Conservation (phyloP, 2,888 invertebrate species). For the Neocrepidodera transversa region DNA sequence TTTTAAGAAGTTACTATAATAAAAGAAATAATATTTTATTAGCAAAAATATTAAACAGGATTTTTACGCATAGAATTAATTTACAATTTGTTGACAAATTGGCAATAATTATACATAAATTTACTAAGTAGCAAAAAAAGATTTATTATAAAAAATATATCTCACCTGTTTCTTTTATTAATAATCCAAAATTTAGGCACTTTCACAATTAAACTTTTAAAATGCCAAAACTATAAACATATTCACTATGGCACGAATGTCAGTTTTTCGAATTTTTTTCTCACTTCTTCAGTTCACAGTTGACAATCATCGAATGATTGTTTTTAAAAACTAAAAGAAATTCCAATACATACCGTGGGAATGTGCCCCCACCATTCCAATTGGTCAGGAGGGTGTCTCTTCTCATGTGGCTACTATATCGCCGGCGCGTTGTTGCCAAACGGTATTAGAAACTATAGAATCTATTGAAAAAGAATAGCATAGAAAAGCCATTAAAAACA, state of each 20-base stretch:
- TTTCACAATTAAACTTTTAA: neutral
- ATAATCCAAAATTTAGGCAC: slow-evolving; percentile 5
- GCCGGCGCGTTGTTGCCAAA: slow-evolving; percentile 20
- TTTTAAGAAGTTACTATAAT: neutral
- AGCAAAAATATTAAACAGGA: too few relatives aligned
- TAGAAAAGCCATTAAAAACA: too few relatives aligned
- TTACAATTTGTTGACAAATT: too few relatives aligned
- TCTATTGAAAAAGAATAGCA: too few relatives aligned
- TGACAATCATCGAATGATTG: slow-evolving; percentile 42
- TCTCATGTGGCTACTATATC: slow-evolving; percentile 32
- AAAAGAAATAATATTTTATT: too few relatives aligned
- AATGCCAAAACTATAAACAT: neutral
- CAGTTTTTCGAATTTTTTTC: neutral
- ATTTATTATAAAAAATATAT: neutral
- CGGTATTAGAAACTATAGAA: too few relatives aligned
- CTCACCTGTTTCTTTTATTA: neutral
- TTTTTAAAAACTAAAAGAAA: slow-evolving; percentile 50
- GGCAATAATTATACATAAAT: too few relatives aligned
- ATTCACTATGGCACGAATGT: neutral
- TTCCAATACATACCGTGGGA: slow-evolving; percentile 55
- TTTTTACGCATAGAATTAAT: too few relatives aligned
- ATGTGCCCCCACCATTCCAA: slow-evolving; percentile 43
- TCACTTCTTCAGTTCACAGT: slow-evolving; percentile 19
- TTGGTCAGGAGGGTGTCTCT: slow-evolving; percentile 44
- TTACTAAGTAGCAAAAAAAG: too few relatives aligned